Conservation (phyloP, 2,797 vertebrate genomes). For the Cottoperca gobio region DNA sequence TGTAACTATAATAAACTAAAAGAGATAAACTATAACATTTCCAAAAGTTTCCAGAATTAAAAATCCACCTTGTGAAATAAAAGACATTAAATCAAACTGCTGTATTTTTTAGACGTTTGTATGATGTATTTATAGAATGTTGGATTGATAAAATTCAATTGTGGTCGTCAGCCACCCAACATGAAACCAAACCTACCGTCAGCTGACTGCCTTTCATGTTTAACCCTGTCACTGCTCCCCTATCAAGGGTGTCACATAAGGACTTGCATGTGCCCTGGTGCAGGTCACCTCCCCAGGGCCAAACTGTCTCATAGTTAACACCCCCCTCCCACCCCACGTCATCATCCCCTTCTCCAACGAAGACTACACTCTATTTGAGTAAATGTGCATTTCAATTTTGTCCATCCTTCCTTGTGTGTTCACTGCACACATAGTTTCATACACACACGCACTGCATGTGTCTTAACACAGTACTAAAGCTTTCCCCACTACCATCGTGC, state of each 20-base stretch:
- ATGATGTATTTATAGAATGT: neutral
- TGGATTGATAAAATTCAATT: conserved; percentile 1
- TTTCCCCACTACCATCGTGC: conserved; percentile 43
- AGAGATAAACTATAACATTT: no score
- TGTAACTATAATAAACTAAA: no score
- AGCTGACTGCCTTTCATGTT: conserved; percentile 56
- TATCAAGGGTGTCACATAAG: conserved; percentile 57
- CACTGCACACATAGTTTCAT: neutral
- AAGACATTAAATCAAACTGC: conserved; percentile 5
- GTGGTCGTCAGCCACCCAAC: neutral
- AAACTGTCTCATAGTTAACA: conserved; percentile 26
- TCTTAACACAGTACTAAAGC: conserved; percentile 46
- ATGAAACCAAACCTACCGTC: conserved; percentile 11
- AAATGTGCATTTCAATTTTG: conserved; percentile 1
- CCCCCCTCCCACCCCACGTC: neutral
- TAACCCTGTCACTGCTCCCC: conserved; percentile 65
- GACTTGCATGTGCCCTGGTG: conserved; percentile 21
- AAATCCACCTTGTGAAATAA: neutral
- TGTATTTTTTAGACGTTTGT: neutral
- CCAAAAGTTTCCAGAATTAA: neutral
- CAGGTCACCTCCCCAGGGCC: conserved; percentile 63
- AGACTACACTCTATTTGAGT: neutral
- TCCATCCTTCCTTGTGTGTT: neutral
- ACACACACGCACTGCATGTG: conserved; percentile 1
- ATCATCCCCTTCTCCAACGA: conserved; percentile 1